Evolutionary conservation across 37 sponge, comb jelly and placozoan genomes (phyloP), one percentile per base, ranked within the genome.

Genomic region (Lycopodina hypogea): DNA sequence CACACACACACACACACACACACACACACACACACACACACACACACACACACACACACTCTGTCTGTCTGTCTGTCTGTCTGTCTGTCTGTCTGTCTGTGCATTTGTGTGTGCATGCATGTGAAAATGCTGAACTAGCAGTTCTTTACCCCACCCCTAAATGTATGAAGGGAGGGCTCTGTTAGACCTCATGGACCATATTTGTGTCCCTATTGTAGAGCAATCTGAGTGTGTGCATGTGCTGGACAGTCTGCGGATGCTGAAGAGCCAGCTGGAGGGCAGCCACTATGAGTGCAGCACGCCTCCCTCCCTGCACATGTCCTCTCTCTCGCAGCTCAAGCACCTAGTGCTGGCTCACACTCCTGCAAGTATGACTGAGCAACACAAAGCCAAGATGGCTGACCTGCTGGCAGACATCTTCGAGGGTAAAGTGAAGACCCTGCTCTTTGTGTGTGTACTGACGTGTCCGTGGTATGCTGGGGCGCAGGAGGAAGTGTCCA

Each of bases 401-500:
- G 83, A 90, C 48, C 45, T 77, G 33, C 24, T 90, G 9, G 22
- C 51, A 12, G 36, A 55, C 38, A 19, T 85, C 39, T 77, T 82
- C 21, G 75, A 72, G 55, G 74, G 74, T 0, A 78, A 78, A 30
- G 86, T 81, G 37, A 90, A 85, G 86, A 76, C 57, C 23, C 24
- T 85, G 26, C 14, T 90, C 40, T 85, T 63, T 32, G 86, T 83
- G 8, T 82, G 86, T 34, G 7, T 90, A 26, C 75, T 90, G 29
- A 85, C 90, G 0, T 90, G 90, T 41, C 86, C 90, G 26, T 90
- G 86, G 83, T 90, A 81, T 70, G 82, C 90, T 21, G 42, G 51
- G 14, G 68, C 74, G 29, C 90, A 90, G 28, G 1, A 65, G 29
- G 86, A 90, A 60, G 75, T 72, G 29, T 90, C 90, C 2, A 69